Conservation (phyloP, 2,797 vertebrate species). For the Danio jaintianensis region DNA sequence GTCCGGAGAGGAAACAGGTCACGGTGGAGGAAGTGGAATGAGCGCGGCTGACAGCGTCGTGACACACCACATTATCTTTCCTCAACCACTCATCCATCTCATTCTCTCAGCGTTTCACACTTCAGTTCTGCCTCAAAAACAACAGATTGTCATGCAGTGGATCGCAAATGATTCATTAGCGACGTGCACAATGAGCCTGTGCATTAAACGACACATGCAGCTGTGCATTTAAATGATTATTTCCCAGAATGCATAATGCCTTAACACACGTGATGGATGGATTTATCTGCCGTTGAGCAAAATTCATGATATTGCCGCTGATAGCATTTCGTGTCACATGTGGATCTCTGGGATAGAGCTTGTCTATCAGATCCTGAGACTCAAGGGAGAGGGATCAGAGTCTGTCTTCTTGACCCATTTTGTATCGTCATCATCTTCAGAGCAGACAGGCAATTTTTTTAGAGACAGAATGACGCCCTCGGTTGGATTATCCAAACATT, state of each 20-base stretch:
- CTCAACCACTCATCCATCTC: conserved; percentile 40
- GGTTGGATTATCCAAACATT: conserved; percentile 31
- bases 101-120: not conserved
- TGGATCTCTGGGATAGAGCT: not conserved
- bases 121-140: conserved; percentile 22
- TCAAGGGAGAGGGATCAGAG: conserved; percentile 21
- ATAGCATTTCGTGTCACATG: not conserved
- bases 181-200: not conserved
- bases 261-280: not conserved
- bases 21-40: conserved; percentile 28
- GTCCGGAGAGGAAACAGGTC: conserved; percentile 39
- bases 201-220: conserved; percentile 15
- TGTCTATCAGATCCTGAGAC: conserved; percentile 16
- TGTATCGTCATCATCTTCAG: conserved; percentile 32
- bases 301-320: not conserved
- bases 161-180: conserved; percentile 7
- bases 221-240: conserved; percentile 40
- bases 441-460: conserved; percentile 11
- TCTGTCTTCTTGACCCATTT: conserved; percentile 48
- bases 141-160: conserved; percentile 14
- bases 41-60: conserved; percentile 26
- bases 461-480: conserved; percentile 18
- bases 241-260: conserved; percentile 20
- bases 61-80: conserved; percentile 51
- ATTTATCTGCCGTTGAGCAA: conserved; percentile 26